A percentile compares a stretch with the other conserved stretches of the same genome.
Evolutionary conservation across 92 coral and sea anemone species (phyloP).

Genomic region (Anthopleura xanthogrammica): DNA sequence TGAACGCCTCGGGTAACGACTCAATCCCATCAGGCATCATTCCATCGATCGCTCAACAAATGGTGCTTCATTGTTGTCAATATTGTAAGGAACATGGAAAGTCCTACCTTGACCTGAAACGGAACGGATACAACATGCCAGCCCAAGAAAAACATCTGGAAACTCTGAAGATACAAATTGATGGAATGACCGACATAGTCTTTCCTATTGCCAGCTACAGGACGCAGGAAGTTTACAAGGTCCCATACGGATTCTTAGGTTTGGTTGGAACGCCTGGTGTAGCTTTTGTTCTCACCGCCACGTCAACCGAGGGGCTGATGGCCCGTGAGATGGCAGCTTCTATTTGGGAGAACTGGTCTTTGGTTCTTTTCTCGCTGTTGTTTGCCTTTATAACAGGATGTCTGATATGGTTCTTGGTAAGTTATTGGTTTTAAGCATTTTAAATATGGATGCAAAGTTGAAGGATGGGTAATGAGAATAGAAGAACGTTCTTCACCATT

Average conservation of each 20-base stretch:
- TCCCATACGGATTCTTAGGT: conserved; percentile 44
- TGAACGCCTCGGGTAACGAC: conserved; percentile 17
- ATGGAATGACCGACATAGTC: conserved; percentile 56
- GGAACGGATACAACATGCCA: conserved; percentile 18
- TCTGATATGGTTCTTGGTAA: conserved; percentile 52
- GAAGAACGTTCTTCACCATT: too few relatives aligned
- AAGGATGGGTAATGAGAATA: too few relatives aligned
- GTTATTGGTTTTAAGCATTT: not conserved
- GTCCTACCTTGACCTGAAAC: conserved; percentile 37
- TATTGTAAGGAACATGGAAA: conserved; percentile 50
- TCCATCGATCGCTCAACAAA: conserved; percentile 49
- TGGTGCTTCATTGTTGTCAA: conserved; percentile 63
- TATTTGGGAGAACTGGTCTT: conserved; percentile 39
- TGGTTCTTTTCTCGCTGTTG: conserved; percentile 46
- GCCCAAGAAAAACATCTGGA: conserved; percentile 23
- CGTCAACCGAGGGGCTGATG: conserved; percentile 6
- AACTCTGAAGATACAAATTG: conserved; percentile 40
- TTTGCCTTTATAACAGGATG: conserved; percentile 38
- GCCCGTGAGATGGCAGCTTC: not conserved
- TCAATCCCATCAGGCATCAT: conserved; percentile 41
- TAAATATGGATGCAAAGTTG: not conserved
- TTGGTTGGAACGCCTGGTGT: conserved; percentile 72
- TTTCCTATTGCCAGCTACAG: conserved; percentile 66
- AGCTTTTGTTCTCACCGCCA: conserved; percentile 38
- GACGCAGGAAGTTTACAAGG: conserved; percentile 53